Conservation (phyloP, 2,888 invertebrate species). For the Neoaliturus tenellus region DNA sequence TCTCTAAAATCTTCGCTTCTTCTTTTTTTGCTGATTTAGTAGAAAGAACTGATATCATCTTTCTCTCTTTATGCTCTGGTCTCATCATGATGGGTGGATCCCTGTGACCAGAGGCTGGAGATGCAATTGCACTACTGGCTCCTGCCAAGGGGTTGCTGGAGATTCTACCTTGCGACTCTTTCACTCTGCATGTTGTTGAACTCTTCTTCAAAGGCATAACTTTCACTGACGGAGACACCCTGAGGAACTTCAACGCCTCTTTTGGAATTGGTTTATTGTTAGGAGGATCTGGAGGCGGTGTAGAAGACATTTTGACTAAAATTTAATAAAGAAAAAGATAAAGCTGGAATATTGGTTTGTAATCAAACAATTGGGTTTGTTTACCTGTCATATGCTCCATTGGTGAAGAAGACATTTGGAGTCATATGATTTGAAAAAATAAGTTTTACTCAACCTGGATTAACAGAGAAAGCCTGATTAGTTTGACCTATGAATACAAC, state of each 20-base stretch:
- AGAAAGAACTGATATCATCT: neutral
- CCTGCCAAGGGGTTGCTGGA: neutral
- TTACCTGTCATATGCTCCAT: no score
- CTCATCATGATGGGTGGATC: neutral
- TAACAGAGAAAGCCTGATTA: no score
- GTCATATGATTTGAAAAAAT: no score
- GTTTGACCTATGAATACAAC: no score
- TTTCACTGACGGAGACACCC: neutral
- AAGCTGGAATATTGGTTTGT: no score
- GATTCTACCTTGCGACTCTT: neutral
- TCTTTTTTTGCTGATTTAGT: neutral
- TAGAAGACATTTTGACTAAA: neutral
- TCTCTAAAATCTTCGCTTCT: neutral
- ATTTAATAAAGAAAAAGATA: neutral
- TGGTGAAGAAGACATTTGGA: no score
- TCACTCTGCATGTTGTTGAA: neutral
- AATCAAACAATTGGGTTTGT: no score
- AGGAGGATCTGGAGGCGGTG: neutral
- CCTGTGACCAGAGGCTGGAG: neutral
- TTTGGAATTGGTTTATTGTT: neutral
- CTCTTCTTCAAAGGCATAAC: conserved; percentile 3
- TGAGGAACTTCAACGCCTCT: neutral
- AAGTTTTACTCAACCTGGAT: no score
- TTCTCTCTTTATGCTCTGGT: neutral
- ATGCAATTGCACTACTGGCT: neutral